Conservation (phyloP, 2,888 invertebrate genomes). For the Limnephilus lunatus region DNA sequence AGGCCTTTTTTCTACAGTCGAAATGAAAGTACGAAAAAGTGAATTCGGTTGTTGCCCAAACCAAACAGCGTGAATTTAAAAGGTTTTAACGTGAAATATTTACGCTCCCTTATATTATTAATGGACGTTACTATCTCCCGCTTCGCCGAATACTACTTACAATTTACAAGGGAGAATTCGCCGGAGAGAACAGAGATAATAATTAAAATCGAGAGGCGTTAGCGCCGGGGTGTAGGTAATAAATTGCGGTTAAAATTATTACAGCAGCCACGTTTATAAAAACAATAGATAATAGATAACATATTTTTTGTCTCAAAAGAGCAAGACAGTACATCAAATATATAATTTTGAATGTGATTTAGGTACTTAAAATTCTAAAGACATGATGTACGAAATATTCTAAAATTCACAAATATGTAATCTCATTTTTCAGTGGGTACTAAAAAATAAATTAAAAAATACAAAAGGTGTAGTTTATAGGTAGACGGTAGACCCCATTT, state of each 20-base stretch:
- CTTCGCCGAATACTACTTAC: neutral
- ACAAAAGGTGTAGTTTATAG: no score
- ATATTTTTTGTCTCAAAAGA: neutral
- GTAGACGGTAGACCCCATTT: no score
- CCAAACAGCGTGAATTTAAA: conserved; percentile 2
- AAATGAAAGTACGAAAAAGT: neutral
- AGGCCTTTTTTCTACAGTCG: no score
- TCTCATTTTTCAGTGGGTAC: no score
- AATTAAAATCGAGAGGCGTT: conserved; percentile 2
- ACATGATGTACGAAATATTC: no score
- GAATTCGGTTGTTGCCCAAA: neutral
- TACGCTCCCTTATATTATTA: neutral
- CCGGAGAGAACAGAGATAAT: neutral
- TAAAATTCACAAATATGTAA: no score
- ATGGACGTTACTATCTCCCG: neutral
- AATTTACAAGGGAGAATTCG: neutral
- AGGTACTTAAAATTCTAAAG: no score
- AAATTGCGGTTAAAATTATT: neutral
- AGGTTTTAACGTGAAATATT: neutral
- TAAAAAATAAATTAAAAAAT: no score
- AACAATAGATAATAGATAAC: neutral
- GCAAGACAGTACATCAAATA: neutral
- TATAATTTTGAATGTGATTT: no score
- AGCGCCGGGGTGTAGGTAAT: conserved; percentile 2
- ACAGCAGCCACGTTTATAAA: neutral